Evolutionary conservation across 53 echinoderm and acorn worm species (phyloP), one percentile per base, ranked within the genome.

Genomic region (Hippasteria phrygiana): DNA sequence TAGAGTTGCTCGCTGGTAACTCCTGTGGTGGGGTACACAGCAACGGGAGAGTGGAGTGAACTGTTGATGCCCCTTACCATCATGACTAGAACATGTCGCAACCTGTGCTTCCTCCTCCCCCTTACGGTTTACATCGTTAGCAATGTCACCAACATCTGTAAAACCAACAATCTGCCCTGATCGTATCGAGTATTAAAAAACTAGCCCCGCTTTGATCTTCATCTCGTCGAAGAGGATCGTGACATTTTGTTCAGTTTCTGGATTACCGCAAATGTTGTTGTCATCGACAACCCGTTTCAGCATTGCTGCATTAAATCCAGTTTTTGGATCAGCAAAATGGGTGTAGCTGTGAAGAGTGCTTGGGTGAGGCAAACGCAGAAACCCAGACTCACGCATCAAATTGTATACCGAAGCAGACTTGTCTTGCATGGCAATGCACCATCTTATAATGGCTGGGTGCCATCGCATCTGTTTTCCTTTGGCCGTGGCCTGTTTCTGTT

Each of bases 371-470:
- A 88, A 14, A 9, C n/a, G n/a, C 13, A 88, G 62, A 8, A 78
- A 65, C 1, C 78, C 59, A 9, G 29, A 65, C 4, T 66, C 64
- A 0, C 89, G 0, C 3, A 89, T 26, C 1, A 89, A 27, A 14
- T 78, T 46, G 70, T 89, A 89, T 14, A 69, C 46, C 1, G 64
- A 27, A 28, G 89, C 10, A 5, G 89, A 88, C 40, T 77, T 89
- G 31, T 55, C 33, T 1, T 89, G 75, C 31, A 88, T 8, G 0
- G 76, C 63, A 27, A 64, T 62, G 34, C 88, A 73, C 27, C 27
- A 87, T 38, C 71, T 54, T 9, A 88, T 59, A 3, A 88, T 88
- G n/a, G 59, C 41, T 36, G 88, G 88, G 62, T 88, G 88, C 75
- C 75, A 88, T 39, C 88, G 33, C 71, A 55, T 88, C 1, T 54